Evolutionary conservation across 2,888 invertebrate species (phyloP), one percentile per base, ranked within the genome.

Genomic region (Tetragonula carbonaria): DNA sequence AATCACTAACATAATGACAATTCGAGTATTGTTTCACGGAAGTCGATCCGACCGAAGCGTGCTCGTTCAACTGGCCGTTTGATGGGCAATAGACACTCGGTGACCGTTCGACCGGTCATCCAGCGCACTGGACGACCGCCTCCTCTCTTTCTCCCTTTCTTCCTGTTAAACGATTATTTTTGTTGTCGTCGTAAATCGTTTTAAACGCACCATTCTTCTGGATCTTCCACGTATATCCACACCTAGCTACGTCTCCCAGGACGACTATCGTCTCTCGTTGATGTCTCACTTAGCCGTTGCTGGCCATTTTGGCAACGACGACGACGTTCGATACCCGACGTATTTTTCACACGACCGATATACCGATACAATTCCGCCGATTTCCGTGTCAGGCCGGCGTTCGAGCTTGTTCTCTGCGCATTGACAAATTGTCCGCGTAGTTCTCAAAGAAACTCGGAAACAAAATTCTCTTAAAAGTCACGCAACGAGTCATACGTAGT

Each of bases 171-270:
- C 91, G 91, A 91, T 91, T 91, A 91, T 91, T 91, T 91, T 91
- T 91, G 91, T 91, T 91, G 91, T 90, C 91, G 91, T 91, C 91
- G 89, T 91, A 91, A 91, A 91, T 91, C 89, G 91, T 91, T 91
- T 91, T 88, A 91, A 91, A 91, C 85, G 88, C 86, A 86, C 86
- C 91, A 91, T 90, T 91, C 88, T 83, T 68, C 85, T 87, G 78
- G 86, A 84, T 87, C 86, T 84, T 84, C 79, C 82, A 82, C 90
- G 78, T 90, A 86, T 86, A 87, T 91, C 84, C 88, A 71, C 83
- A 74, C 86, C 82, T 83, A 68, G 76, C 78, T 70, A 78, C 86
- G 80, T 88, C 84, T 84, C 85, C 82, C 87, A 70, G 71, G 86
- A 90, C 87, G 87, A 91, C 86, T 88, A 90, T 90, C 90, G 84